phyloP scores from a whole-genome alignment of 2,888 invertebrate genomes.

The Spialia ferax region DNA sequence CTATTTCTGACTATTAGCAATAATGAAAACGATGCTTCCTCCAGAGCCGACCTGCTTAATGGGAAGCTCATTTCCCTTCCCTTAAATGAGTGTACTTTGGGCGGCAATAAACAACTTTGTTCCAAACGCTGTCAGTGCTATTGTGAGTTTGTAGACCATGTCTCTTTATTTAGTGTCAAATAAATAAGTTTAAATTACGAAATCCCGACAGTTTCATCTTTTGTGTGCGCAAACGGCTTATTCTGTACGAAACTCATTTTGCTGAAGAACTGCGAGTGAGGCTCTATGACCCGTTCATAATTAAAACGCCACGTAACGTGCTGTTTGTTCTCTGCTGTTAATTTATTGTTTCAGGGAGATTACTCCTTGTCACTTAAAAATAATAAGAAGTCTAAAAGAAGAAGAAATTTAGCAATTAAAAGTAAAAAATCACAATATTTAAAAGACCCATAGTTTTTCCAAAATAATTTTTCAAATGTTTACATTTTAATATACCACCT shows the following conservation, averaged over 20 bases:
- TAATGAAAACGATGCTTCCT: constrained; percentile 53
- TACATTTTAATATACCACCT: too few species aligned
- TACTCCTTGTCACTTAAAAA: too few species aligned
- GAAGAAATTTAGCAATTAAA: too few species aligned
- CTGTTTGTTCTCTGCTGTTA: not conserved
- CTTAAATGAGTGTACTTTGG: constrained; percentile 45
- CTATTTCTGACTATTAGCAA: constrained; percentile 51
- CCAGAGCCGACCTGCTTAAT: constrained; percentile 50
- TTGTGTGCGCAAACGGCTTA: constrained; percentile 15
- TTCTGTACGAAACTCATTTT: constrained; percentile 6
- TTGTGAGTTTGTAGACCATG: constrained; percentile 30
- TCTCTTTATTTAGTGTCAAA: constrained; percentile 38
- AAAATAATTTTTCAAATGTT: too few species aligned
- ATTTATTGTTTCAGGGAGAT: too few species aligned
- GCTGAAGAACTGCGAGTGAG: not conserved
- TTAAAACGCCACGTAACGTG: not conserved
- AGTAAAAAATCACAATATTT: too few species aligned
- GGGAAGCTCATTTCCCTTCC: constrained; percentile 50
- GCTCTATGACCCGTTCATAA: constrained; percentile 2
- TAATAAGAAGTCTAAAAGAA: too few species aligned
- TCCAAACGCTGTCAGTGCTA: constrained; percentile 39
- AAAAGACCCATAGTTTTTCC: too few species aligned
- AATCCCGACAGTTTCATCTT: constrained; percentile 27
- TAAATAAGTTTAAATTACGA: constrained; percentile 36
- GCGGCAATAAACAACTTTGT: constrained; percentile 51